Base-by-base conservation (phyloP, 2,888 invertebrate species). In the Eupeodes luniger region DNA sequence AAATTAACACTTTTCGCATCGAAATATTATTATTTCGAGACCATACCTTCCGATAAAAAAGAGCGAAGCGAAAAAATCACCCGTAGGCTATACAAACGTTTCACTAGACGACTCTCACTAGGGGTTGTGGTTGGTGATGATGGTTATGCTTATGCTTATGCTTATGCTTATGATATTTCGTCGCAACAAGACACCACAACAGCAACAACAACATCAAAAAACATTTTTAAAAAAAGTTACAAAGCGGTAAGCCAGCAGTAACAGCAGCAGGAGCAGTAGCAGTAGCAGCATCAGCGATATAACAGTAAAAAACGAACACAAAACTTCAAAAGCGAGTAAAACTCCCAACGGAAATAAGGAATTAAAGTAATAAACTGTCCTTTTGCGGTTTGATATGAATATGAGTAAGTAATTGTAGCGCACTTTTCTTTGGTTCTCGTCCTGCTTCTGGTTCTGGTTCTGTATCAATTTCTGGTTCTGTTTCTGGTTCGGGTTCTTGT, bases 71-170 rank as follows among this genome's bases (percentile, higher is more conserved):
- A 72, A 59, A 57, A 66, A 67, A 76, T 51, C 12, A 70, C 90
- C 89, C 91, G 91, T 92, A 92, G 90, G 91, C 90, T 90, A 90
- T 91, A 2, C 2, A 87, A 80, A 76, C 86, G 66, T 76, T 76
- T 51, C 77, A 87, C 87, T 83, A 75, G 59, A 70, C 5, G 67
- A 59, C 57, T 66, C 66, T 66, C 27, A 7, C 19, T 44, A 59
- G 51, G 34, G 59, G 84, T 80, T 81, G 78, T 74, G 85, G 10
- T 16, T 14, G 67, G 27, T 55, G 69, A 40, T 69, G 69, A 40
- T 69, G 53, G 36, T 70, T 47, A 59, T 27, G 27, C 27, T 27
- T 27, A 27, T 27, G 27, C 27, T 70, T 47, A 59, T 27, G 27
- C 27, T 27, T 27, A 27, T 27, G 27, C 27, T 27, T 27, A 27